Evolutionary conservation across 2,888 invertebrate species (phyloP), one percentile per base, ranked within the genome.

Genomic region (Protodeltote pygarga): DNA sequence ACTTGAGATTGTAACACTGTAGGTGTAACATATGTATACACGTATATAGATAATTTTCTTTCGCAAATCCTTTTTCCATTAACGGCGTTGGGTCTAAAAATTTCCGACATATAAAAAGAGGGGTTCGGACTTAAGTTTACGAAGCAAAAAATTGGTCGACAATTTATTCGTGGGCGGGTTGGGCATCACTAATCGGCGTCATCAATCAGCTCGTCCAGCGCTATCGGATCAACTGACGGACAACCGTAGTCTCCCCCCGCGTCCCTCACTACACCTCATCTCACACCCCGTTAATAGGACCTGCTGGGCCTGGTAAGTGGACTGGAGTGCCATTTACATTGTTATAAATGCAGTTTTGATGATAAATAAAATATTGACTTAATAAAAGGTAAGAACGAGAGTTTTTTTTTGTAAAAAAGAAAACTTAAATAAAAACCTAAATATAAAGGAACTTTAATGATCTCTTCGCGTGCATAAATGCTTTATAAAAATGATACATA

Each of bases 131-230:
- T 71, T 77, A 77, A 82, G 81, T 85, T 80, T 80, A 75, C 76
- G 75, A 75, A 79, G 84, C 81, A 88, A 89, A 89, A 88, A 90
- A 87, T 79, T 55, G 83, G 77, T 85, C 83, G 83, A 86, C 87
- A 89, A 90, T 89, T 89, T 90, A 90, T 90, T 88, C 87, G 79
- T 79, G 80, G 81, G 80, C 83, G 85, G 85, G 83, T 80, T 85
- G 87, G 87, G 86, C 89, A 88, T 88, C 91, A 87, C 89, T 91
- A 91, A 92, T 91, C 91, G 91, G 84, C 81, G 85, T 88, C 90
- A 92, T 92, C 91, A 91, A 92, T 92, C 91, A 91, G 89, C 79
- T 79, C 71, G 81, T 77, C 76, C 71, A 78, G 77, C 73, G 69
- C 83, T 86, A 88, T 88, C 87, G 85, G 89, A 89, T 89, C 89